These are phyloP conservation scores for Semnornis frantzii DNA, from an alignment of 2,113 vertebrate species.

Conservation along the genomic window DNA sequence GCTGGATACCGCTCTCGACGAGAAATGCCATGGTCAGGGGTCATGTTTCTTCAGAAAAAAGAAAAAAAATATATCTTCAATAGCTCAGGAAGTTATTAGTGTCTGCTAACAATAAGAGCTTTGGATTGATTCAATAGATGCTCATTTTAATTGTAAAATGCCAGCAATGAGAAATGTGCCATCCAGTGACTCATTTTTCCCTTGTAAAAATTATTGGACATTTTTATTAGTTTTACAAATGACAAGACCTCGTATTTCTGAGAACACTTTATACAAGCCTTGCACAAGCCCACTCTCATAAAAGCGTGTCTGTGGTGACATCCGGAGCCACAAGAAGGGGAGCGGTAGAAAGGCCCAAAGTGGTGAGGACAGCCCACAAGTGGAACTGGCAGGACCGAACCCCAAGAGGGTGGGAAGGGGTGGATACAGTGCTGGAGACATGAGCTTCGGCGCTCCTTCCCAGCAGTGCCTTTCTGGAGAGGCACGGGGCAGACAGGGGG, in stretches of 20 bases:
- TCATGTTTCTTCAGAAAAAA: slow-evolving; percentile 53
- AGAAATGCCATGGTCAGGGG: slow-evolving; percentile 63
- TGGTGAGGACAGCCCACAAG: slow-evolving; percentile 69
- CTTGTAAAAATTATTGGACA: slow-evolving; percentile 70
- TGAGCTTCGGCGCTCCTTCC: slow-evolving; percentile 52
- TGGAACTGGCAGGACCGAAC: slow-evolving; percentile 67
- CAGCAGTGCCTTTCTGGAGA: slow-evolving; percentile 59
- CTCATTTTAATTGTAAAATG: slow-evolving; percentile 67
- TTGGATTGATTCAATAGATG: slow-evolving; percentile 69
- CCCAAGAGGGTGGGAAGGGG: slow-evolving; percentile 68
- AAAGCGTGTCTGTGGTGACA: slow-evolving; percentile 70
- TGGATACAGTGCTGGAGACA: slow-evolving; percentile 62
- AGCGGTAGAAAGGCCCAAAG: slow-evolving; percentile 66
- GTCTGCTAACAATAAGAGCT: slow-evolving; percentile 71
- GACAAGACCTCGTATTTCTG: slow-evolving; percentile 66
- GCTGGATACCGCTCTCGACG: slow-evolving; percentile 57
- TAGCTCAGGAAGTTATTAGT: slow-evolving; percentile 70
- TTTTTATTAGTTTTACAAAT: slow-evolving; percentile 71
- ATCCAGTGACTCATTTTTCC: slow-evolving; percentile 72
- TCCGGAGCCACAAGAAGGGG: slow-evolving; percentile 64
- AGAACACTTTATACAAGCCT: slow-evolving; percentile 68
- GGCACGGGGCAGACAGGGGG: slow-evolving; percentile 54
- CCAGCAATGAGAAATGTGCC: slow-evolving; percentile 69
- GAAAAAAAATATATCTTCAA: slow-evolving; percentile 66
- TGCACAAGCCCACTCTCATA: slow-evolving; percentile 69